These are phyloP conservation scores for Penaeus vannamei DNA, from an alignment of 1,140 invertebrate species.

Conservation along the genomic window DNA sequence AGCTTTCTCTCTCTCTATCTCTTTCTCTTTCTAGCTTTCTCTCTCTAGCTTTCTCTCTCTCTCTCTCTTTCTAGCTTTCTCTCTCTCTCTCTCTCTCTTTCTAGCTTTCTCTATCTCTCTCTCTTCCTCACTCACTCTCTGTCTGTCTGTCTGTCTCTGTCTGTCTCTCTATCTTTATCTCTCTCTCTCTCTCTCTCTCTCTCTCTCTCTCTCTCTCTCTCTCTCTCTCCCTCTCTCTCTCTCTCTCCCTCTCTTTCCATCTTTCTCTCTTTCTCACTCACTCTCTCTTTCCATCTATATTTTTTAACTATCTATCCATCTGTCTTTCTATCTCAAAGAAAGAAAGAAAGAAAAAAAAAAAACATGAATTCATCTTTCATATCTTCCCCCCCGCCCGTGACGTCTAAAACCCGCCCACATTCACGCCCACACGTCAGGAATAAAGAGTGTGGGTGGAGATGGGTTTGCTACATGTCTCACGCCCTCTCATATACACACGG, in stretches of 20 bases:
- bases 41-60: no score
- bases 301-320: not conserved
- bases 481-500: no score
- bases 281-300: not conserved
- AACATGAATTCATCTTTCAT: no score
- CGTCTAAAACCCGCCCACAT: not conserved
- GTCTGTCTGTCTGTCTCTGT: not conserved
- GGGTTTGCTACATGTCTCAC: no score
- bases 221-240: not conserved
- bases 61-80: not conserved
- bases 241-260: constrained; percentile 14
- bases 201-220: not conserved
- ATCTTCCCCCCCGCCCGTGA: no score
- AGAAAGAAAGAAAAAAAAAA: not conserved
- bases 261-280: constrained; percentile 6
- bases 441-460: no score
- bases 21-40: not conserved
- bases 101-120: constrained; percentile 5
- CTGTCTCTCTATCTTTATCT: not conserved
- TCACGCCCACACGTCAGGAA: not conserved
- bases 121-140: no score
- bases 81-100: constrained; percentile 10
- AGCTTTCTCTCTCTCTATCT: not conserved
- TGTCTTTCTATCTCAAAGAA: no score
- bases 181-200: no score